These are phyloP conservation scores for Dicrurus megarhynchus DNA, from an alignment of 2,113 vertebrate genomes.

Conservation along the genomic window DNA sequence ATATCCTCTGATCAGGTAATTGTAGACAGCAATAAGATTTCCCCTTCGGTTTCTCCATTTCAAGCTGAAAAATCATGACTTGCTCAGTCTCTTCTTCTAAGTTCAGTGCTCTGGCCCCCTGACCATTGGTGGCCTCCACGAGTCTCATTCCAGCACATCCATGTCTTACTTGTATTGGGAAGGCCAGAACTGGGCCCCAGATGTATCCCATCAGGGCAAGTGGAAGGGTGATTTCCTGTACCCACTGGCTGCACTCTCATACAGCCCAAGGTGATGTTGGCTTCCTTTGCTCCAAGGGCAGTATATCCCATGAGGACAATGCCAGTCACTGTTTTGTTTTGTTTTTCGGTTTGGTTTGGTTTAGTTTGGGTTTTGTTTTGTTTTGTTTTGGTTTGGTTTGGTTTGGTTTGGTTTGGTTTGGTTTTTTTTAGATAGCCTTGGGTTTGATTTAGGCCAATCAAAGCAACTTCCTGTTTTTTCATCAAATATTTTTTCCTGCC, in stretches of 20 bases:
- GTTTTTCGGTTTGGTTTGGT: neutral
- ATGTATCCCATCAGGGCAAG: neutral
- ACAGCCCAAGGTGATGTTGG: neutral
- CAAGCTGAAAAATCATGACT: neutral
- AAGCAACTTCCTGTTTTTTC: neutral
- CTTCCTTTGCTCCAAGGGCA: neutral
- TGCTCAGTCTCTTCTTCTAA: neutral
- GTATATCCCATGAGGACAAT: neutral
- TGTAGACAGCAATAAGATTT: neutral
- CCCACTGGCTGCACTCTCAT: neutral
- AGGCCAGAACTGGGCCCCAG: neutral
- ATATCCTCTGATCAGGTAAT: neutral
- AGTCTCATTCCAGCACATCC: neutral
- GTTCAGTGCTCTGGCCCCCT: neutral
- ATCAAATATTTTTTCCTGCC: neutral
- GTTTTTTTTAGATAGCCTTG: neutral
- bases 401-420: neutral
- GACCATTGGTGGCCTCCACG: neutral
- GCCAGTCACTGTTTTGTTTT: neutral
- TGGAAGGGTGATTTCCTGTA: neutral
- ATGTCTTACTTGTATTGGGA: neutral
- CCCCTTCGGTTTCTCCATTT: neutral
- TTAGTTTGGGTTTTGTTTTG: neutral
- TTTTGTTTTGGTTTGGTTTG: neutral
- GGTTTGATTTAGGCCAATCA: neutral